Percentiles rank a stretch among this genome's conserved stretches.
Conservation (phyloP, 2,888 invertebrate species). For the Siphonodentalium dalli region DNA sequence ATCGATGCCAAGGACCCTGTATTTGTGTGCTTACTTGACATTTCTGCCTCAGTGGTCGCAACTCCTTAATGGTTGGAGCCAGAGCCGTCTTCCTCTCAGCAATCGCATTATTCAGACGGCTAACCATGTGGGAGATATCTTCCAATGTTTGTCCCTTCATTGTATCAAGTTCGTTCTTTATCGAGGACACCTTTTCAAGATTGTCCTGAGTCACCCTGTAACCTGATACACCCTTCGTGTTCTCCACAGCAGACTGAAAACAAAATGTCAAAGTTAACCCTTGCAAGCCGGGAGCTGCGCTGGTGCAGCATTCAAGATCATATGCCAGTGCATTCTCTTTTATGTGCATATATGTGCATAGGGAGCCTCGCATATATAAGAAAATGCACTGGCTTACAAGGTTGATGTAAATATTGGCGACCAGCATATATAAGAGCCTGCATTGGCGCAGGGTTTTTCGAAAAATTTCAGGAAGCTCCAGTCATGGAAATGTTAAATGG, state of each 20-base stretch:
- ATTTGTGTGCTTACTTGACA: slow-evolving; percentile 67
- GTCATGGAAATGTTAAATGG: no score
- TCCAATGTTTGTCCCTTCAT: slow-evolving; percentile 69
- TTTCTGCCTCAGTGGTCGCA: slow-evolving; percentile 75
- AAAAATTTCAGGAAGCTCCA: no score
- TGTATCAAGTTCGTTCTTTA: slow-evolving; percentile 68
- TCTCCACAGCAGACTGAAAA: slow-evolving; percentile 53
- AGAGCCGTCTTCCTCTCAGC: slow-evolving; percentile 73
- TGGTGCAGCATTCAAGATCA: no score
- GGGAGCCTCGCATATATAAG: no score
- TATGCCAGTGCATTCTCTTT: no score
- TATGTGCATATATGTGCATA: background rate
- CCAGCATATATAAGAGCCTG: no score
- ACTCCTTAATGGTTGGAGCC: slow-evolving; percentile 70
- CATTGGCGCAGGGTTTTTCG: no score
- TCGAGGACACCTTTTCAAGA: slow-evolving; percentile 70
- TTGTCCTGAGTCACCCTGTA: slow-evolving; percentile 69
- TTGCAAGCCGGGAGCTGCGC: no score
- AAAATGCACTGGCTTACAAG: no score
- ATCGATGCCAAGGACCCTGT: no score
- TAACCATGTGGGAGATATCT: slow-evolving; percentile 69
- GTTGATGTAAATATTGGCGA: no score
- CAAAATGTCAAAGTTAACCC: background rate
- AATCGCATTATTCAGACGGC: slow-evolving; percentile 69
- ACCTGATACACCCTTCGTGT: slow-evolving; percentile 65